Base-by-base conservation (phyloP, 1,140 invertebrate species). In the Ooceraea biroi region DNA sequence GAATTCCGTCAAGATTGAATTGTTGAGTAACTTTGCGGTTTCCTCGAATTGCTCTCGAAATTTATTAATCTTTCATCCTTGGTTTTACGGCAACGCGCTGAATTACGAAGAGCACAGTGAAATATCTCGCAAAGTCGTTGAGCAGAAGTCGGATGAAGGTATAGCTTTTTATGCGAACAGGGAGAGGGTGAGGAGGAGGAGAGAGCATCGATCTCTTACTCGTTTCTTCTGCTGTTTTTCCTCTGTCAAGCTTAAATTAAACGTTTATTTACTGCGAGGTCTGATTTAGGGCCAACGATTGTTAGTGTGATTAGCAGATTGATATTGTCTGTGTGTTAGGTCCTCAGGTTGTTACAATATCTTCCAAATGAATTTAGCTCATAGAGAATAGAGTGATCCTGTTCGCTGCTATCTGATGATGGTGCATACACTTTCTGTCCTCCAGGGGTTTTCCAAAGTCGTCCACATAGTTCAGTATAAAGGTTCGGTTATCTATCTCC, bases 241-340 rank as follows among this genome's bases (percentile, higher is more conserved):
- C 5, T 55, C 25, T 52, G 22, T 52, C 22, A 44, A 55, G 17
- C 50, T 27, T 69, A n/a, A 78, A 78, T 55, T 78, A 44, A 57
- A 68, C 48, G 19, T 44, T 57, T 44, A 14, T 44, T 57, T 44
- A 14, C 30, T 68, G 17, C 36, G n/a, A 78, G 22, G 10, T 8
- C 1, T 5, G 36, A 44, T 78, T 76, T 80, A 80, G 36, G 10
- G 36, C 65, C 36, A 48, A 69, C 12, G 27, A 12, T 69, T 80
- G 69, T 17, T 69, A 22, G 36, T 17, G 57, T 14, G 12, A 63
- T 50, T 50, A 76, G 22, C 30, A 46, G 61, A 77, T 66, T 17
- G 14, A 11, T 80, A 68, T 78, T 69, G 50, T 69, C 36, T 69
- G 36, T 36, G 36, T 36, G 57, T 69, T 80, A 80, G 36, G 17